Evolutionary conservation across 2,888 invertebrate genomes (phyloP), one percentile per base, ranked within the genome.

Genomic region (Mallateleia sp.): DNA sequence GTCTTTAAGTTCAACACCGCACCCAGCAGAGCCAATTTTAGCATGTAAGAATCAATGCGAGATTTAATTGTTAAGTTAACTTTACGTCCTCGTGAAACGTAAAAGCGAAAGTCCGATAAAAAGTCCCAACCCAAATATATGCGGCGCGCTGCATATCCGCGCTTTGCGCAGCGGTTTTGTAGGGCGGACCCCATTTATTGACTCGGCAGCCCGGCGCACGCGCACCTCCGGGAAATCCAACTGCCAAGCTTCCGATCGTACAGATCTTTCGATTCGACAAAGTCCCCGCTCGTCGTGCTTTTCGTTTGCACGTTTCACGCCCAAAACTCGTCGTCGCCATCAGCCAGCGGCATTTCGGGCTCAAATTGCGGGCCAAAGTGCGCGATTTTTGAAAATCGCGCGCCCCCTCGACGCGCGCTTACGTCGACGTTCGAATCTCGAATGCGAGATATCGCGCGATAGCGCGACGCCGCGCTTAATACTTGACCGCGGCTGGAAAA

Each of bases 151-250:
- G 80, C 83, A 72, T 60, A 50, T 58, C 11, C 32, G 34, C 54
- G 87, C 71, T 85, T 60, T 78, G 85, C 87, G 85, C 78, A 74
- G 81, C 66, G 91, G 90, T 89, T 90, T 84, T 91, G 75, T 83
- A 85, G 85, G 90, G 90, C 87, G 89, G 85, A 83, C 81, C 88
- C 82, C 87, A 82, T 91, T 93, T 94, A 94, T 94, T 93, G 94
- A 94, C 94, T 92, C 88, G 84, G 54, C 58, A 47, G 25, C 11
- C 60, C 50, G 22, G 83, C 92, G 92, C 93, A 78, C 80, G 93
- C 93, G 94, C 91, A 62, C 9, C 72, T 52, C 54, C 47, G 64
- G 34, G 9, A 18, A 52, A 54, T n/a, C 60, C 50, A 66, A 60
- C 58, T 20, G 38, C 72, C 56, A 72, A 84, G 78, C 72, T 78